Base-by-base conservation (phyloP, 2,113 vertebrate species). In the Sigmodon hispidus region DNA sequence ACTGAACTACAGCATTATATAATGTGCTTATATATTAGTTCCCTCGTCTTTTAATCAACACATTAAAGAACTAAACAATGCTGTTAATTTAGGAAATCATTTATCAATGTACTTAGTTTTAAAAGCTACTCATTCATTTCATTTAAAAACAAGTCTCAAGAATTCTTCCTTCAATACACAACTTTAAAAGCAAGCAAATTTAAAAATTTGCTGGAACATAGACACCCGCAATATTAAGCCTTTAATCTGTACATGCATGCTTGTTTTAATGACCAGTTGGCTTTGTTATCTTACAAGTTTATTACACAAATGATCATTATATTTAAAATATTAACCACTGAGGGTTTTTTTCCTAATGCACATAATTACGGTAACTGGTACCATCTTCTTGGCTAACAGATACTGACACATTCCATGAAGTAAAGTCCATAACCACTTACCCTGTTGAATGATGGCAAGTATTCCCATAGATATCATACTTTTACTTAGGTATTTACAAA, bases 301-400 rank as follows among this genome's bases (percentile, higher is more conserved):
- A 93, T 57, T 90, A 81, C 3, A 96, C 72, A 40, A 90, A 87
- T 77, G 45, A 55, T 77, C 70, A 96, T 29, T 34, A 86, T 26
- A 86, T 77, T 96, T 73, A 86, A 96, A 96, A 95, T 94, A 92
- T 81, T 88, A 97, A 96, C 63, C 73, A 90, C 84, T n/a, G 65
- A 90, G 87, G 81, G 55, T 22, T 70, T 65, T 75, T 65, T 79
- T 9, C 43, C 21, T 72, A 89, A 61, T 59, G 59, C 22, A 84
- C 63, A 87, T 34, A 97, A 87, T 94, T 52, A 73, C 95, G 48
- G 59, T 55, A 94, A 96, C 59, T 87, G 52, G 48, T 17, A 86
- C 4, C 50, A 76, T 72, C 85, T 93, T 89, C n/a, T 84, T 45
- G 72, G 45, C 43, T 75, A 69, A 80, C 0, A 50, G 61, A 29